A percentile compares a stretch with the other conserved stretches of the same genome.
These are phyloP conservation scores for Arizona elegans DNA, from an alignment of 2,113 vertebrate genomes.

Conservation along the genomic window DNA sequence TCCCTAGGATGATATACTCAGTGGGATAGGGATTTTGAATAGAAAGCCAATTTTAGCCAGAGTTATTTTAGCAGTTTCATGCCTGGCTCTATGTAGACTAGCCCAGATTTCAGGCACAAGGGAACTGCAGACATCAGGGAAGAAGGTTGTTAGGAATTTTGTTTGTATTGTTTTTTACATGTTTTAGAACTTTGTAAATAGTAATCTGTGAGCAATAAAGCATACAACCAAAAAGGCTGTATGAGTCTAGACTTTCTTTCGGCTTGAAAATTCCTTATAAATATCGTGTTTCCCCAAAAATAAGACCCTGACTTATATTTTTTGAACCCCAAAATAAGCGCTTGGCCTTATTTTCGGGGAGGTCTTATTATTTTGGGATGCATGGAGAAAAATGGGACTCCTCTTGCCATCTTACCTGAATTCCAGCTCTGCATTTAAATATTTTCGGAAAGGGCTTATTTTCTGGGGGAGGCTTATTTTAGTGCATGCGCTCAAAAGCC, in stretches of 20 bases:
- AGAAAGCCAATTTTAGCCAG: neutral
- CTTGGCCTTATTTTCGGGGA: too few relatives aligned
- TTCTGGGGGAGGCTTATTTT: too few relatives aligned
- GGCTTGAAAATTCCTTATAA: neutral
- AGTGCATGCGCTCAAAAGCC: too few relatives aligned
- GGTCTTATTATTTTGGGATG: too few relatives aligned
- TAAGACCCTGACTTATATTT: too few relatives aligned
- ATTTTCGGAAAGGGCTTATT: too few relatives aligned
- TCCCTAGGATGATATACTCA: neutral
- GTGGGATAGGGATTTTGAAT: neutral
- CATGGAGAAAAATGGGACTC: too few relatives aligned
- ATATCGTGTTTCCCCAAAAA: neutral
- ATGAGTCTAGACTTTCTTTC: neutral
- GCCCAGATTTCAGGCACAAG: neutral
- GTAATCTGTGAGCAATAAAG: neutral
- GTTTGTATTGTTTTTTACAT: neutral
- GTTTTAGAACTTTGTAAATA: neutral
- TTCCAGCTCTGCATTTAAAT: too few relatives aligned
- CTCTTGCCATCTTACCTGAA: too few relatives aligned
- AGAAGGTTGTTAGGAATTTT: neutral
- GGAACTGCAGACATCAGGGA: neutral
- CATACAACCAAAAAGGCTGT: neutral
- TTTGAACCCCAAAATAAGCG: too few relatives aligned
- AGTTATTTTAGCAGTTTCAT: neutral
- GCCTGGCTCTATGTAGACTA: neutral